phyloP scores from a whole-genome alignment of 2,113 vertebrate species.

The Eretmochelys imbricata region DNA sequence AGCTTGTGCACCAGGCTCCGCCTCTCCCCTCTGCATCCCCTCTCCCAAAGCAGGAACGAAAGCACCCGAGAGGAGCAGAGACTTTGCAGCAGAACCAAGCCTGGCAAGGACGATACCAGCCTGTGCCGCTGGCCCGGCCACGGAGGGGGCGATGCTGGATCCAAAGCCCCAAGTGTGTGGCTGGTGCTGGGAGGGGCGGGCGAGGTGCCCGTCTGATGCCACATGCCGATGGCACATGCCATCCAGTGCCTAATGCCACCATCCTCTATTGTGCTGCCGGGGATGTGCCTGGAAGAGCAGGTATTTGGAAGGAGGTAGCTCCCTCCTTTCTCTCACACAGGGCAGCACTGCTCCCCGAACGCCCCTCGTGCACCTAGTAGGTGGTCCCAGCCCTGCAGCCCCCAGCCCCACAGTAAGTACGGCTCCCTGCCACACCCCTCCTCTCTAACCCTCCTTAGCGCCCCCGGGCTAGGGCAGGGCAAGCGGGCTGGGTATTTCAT shows the following conservation, averaged over 20 bases:
- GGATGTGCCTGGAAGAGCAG: not conserved
- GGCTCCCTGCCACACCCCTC: not conserved
- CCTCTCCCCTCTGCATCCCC: not conserved
- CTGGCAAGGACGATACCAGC: not conserved
- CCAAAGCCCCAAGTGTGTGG: not conserved
- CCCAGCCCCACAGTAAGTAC: not conserved
- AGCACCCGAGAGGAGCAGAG: not conserved
- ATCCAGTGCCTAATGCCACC: not conserved
- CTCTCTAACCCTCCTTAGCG: not conserved
- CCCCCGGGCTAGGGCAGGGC: not conserved
- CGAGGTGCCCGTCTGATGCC: not conserved
- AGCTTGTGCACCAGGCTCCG: not conserved
- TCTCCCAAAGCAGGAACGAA: not conserved
- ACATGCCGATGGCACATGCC: not conserved
- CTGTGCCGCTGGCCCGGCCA: not conserved
- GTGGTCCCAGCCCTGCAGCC: not conserved
- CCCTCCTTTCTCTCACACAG: not conserved
- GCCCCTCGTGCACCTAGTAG: not conserved
- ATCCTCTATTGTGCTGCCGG: slow-evolving; percentile 21
- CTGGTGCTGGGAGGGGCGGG: not conserved
- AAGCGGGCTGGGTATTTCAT: not conserved
- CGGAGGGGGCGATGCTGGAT: not conserved
- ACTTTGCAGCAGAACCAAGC: not conserved
- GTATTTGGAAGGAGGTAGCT: not conserved
- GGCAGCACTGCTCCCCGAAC: not conserved